These are phyloP conservation scores for Proteles cristata DNA, from an alignment of 2,113 vertebrate species.

Conservation along the genomic window DNA sequence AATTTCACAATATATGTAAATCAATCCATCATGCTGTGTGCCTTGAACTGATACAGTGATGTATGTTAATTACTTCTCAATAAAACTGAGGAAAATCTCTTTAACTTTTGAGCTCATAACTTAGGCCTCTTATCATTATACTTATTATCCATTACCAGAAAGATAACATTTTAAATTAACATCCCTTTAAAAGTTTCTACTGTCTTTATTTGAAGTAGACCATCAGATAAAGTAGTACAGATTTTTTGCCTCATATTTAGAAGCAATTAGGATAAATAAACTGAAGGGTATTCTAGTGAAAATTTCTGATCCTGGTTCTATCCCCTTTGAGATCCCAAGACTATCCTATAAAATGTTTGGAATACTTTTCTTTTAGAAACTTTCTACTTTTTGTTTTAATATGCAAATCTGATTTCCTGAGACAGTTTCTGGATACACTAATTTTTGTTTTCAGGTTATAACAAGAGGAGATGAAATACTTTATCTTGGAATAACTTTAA, in stretches of 20 bases:
- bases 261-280: neutral
- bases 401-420: neutral
- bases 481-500: slow-evolving; percentile 23
- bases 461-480: neutral
- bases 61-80: neutral
- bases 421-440: neutral
- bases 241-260: neutral
- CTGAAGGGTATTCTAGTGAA: neutral
- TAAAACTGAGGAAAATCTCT: neutral
- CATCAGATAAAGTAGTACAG: neutral
- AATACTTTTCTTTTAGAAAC: slow-evolving; percentile 33
- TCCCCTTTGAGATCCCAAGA: neutral
- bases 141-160: slow-evolving; percentile 17
- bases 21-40: neutral
- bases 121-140: neutral
- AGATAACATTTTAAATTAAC: slow-evolving; percentile 10
- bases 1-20: neutral
- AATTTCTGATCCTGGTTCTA: neutral
- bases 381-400: neutral
- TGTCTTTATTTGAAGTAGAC: neutral
- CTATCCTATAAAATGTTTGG: neutral
- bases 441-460: neutral
- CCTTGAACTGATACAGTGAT: neutral
- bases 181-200: neutral
- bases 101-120: slow-evolving; percentile 6